These are phyloP conservation scores for Netelia fuscicornis DNA, from an alignment of 2,888 invertebrate genomes.

Conservation along the genomic window DNA sequence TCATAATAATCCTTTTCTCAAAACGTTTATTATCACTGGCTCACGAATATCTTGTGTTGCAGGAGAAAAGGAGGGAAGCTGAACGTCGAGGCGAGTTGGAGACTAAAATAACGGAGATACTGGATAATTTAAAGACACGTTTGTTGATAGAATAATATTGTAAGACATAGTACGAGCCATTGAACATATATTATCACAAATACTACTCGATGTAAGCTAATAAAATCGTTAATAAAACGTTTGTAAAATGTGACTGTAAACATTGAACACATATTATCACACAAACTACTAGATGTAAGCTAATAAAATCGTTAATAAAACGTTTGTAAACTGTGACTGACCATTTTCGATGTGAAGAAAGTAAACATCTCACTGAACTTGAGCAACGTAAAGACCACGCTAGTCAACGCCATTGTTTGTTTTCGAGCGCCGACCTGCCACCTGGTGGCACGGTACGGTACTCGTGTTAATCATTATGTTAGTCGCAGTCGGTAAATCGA, in stretches of 20 bases:
- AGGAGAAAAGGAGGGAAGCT: conserved; percentile 75
- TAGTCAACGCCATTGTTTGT: background rate
- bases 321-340: background rate
- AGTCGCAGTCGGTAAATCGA: background rate
- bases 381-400: background rate
- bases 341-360: background rate
- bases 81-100: conserved; percentile 75
- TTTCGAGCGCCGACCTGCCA: background rate
- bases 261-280: background rate
- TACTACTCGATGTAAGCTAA: background rate
- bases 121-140: conserved; percentile 79
- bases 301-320: background rate
- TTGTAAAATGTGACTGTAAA: background rate
- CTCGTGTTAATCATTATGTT: background rate
- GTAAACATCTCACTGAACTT: no score
- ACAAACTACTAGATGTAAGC: background rate
- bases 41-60: conserved; percentile 65
- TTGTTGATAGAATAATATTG: conserved; percentile 75
- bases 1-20: background rate
- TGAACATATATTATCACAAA: background rate
- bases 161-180: background rate
- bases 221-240: background rate
- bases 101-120: conserved; percentile 76
- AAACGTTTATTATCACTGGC: background rate
- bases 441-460: background rate